Percentiles rank a stretch among this genome's conserved stretches.
These are phyloP conservation scores for Ornithoptera priamus DNA, from an alignment of 2,888 invertebrate species.

Conservation along the genomic window DNA sequence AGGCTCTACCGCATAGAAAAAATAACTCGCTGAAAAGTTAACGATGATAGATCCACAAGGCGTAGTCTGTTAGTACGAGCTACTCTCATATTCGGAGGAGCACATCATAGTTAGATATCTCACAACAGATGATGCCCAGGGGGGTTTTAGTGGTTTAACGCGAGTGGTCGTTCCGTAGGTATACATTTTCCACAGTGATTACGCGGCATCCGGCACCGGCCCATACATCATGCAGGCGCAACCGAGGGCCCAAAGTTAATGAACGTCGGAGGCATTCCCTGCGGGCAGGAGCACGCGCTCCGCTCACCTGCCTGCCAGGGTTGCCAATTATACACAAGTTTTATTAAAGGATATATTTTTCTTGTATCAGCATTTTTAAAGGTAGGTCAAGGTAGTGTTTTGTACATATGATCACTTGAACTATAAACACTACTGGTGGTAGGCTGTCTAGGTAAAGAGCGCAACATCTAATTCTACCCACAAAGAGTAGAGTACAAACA, in stretches of 20 bases:
- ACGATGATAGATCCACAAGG: too few species aligned
- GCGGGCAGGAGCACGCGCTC: constrained; percentile 48
- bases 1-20: too few species aligned
- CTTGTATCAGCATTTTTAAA: background rate
- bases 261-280: constrained; percentile 71
- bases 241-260: constrained; percentile 71
- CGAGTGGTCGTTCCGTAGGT: constrained; percentile 33
- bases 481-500: too few species aligned
- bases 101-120: constrained; percentile 29
- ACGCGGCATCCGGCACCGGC: constrained; percentile 68
- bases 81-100: too few species aligned
- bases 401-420: too few species aligned
- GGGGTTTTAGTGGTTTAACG: constrained; percentile 19
- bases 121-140: constrained; percentile 30
- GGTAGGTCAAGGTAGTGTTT: too few species aligned
- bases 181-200: constrained; percentile 52
- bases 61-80: background rate
- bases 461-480: too few species aligned
- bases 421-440: too few species aligned
- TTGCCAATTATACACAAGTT: background rate
- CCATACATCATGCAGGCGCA: constrained; percentile 66
- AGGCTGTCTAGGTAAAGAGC: too few species aligned
- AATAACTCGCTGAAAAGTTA: too few species aligned
- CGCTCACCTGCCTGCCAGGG: constrained; percentile 28
- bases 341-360: too few species aligned